phyloP scores from a whole-genome alignment of 1,140 invertebrate genomes.

The Sarcophaga bullata region DNA sequence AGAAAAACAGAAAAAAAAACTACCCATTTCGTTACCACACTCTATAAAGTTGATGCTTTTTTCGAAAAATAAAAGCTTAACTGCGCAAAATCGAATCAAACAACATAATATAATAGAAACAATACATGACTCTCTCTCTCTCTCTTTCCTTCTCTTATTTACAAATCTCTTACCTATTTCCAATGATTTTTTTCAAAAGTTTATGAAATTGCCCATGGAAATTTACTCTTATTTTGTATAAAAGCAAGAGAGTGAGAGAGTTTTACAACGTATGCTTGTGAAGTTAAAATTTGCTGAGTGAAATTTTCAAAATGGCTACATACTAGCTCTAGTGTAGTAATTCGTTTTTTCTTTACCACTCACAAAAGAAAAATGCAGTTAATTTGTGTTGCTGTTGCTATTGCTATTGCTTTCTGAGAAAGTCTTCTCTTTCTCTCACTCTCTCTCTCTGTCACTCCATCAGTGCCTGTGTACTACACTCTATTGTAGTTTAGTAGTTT shows the following conservation, averaged over 20 bases:
- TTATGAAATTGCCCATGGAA: neutral
- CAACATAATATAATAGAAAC: neutral
- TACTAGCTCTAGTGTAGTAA: neutral
- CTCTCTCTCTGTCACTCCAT: neutral
- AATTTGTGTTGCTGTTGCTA: neutral
- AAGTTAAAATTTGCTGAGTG: constrained; percentile 23
- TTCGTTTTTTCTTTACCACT: neutral
- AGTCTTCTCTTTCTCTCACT: neutral
- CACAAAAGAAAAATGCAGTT: neutral
- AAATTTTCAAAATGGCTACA: constrained; percentile 34
- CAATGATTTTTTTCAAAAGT: neutral
- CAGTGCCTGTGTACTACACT: neutral
- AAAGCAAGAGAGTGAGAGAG: neutral
- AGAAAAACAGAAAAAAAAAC: neutral
- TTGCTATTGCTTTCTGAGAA: neutral
- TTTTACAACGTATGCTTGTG: neutral
- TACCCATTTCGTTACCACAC: neutral
- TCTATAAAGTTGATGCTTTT: neutral
- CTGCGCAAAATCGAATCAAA: constrained; percentile 32
- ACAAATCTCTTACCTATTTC: neutral
- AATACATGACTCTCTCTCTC: neutral
- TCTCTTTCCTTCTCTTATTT: neutral
- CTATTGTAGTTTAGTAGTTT: constrained; percentile 39
- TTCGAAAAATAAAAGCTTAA: constrained; percentile 31
- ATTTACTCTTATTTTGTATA: neutral